Evolutionary conservation across 2,888 invertebrate genomes (phyloP).

Genomic region (Spisula solida): DNA sequence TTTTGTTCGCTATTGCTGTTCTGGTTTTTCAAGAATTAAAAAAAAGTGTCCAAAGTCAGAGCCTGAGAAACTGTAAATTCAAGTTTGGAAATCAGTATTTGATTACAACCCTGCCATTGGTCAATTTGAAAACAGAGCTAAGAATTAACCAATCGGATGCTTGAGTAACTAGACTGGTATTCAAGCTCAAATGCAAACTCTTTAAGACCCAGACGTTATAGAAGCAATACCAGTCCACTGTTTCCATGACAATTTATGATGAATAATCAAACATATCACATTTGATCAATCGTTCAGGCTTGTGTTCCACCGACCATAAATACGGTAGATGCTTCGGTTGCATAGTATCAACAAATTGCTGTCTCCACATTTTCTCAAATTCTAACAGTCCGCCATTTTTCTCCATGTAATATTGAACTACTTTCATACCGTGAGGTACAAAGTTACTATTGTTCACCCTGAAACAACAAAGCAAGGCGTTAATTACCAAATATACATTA

Average conservation of each 20-base stretch:
- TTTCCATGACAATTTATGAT: not conserved
- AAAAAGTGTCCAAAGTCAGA: no score
- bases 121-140: no score
- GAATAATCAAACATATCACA: not conserved
- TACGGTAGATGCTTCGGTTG: conserved; percentile 91
- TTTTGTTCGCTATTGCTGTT: no score
- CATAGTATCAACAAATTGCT: conserved; percentile 93
- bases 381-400: conserved; percentile 89
- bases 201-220: no score
- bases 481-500: not conserved
- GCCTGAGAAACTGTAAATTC: no score
- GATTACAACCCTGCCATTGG: no score
- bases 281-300: conserved; percentile 60
- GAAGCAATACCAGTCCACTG: not conserved
- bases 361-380: conserved; percentile 92
- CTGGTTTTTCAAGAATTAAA: no score
- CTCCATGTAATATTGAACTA: conserved; percentile 86
- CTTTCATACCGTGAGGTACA: conserved; percentile 86
- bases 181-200: no score
- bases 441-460: conserved; percentile 83
- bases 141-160: no score
- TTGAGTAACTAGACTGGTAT: no score
- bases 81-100: no score
- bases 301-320: conserved; percentile 92
- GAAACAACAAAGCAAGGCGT: conserved; percentile 53